Base-by-base conservation (phyloP, 2,888 invertebrate genomes). In the Folsomia candida region DNA sequence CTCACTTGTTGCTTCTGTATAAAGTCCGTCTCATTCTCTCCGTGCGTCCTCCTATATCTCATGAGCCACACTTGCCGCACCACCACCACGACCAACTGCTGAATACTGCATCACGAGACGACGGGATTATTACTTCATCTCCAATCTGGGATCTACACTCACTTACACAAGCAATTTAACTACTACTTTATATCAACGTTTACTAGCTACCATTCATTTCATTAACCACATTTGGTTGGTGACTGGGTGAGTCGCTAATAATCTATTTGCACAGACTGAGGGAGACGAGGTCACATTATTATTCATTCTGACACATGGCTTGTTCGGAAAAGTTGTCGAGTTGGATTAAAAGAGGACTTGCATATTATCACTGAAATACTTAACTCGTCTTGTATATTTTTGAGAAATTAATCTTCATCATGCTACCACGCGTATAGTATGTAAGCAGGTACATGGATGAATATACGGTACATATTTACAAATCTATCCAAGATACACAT, bases 311-410 rank as follows among this genome's bases (percentile, higher is more conserved):
- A n/a, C n/a, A n/a, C n/a, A n/a, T 47, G 9, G 47, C 57, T 20
- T 6, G 57, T 72, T 65, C 62, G 66, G 70, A 70, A 73, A 73
- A 73, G 73, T 73, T 73, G 73, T 68, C 68, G 58, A 65, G 73
- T 73, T 65, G 63, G 68, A 64, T 47, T 62, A 24, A 51, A 64
- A 29, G 62, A 37, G 22, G 62, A 62, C 28, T 62, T 28, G 28
- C 62, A n/a, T 59, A 27, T 62, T 62, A 37, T 62, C 62, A 62
- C 6, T n/a, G n/a, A n/a, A n/a, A n/a, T n/a, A n/a, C n/a, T 47
- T 47, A 47, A 11, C 47, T 9, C 14, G 14, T 47, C 47, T 47
- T 14, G 47, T 47, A 9, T 47, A 47, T 14, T 11, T 47, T 47
- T 14, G 47, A 47, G 9, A 57, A 57, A 20, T 57, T 57, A 9